Evolutionary conservation across 1,140 invertebrate genomes (phyloP), one percentile per base, ranked within the genome.

Genomic region (Eriocheir sinensis): DNA sequence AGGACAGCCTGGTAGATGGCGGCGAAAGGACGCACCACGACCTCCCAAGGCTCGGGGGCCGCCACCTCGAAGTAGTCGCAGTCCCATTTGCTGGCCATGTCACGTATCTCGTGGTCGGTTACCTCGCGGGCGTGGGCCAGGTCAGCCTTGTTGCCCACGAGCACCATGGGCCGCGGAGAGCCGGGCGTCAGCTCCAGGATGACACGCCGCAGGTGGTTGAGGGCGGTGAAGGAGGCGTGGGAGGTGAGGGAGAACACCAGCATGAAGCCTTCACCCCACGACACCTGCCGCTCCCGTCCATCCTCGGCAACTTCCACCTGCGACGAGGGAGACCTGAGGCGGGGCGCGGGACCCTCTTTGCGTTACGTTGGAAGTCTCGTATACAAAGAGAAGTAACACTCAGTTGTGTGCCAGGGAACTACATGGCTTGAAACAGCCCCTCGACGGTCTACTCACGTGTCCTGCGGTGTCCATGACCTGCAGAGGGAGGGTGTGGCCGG

Each of bases 391-490:
- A 9, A 48, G 15, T 15, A 48, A 48, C 44, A 48, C 4, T 15
- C 44, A 48, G 15, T 6, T 53, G 48, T 53, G 48, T 48, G 4
- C 15, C 15, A 48, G 4, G 4, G 4, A 48, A 48, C 44, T 15
- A 8, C 2, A 36, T 0, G 36, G 8, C 9, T 83, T 30, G 9
- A 36, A 83, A n/a, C 36, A n/a, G 30, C 12, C n/a, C n/a, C n/a
- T 9, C 9, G 30, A 9, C 27, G 30, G 4, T 21, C 30, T 3
- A 89, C 80, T 94, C n/a, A 95, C 95, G 36, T 94, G 89, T 3
- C 95, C 95, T 17, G 93, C 95, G 27, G 95, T 95, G 21, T 95
- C 95, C 95, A 95, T 95, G 34, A 95, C 93, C 85, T 94, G 93
- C 8, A 95, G 90, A n/a, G 93, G 95, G 1, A 94, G 60, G 79